Base-by-base conservation (phyloP, 1,140 invertebrate species). In the Tetragnatha versicolor region DNA sequence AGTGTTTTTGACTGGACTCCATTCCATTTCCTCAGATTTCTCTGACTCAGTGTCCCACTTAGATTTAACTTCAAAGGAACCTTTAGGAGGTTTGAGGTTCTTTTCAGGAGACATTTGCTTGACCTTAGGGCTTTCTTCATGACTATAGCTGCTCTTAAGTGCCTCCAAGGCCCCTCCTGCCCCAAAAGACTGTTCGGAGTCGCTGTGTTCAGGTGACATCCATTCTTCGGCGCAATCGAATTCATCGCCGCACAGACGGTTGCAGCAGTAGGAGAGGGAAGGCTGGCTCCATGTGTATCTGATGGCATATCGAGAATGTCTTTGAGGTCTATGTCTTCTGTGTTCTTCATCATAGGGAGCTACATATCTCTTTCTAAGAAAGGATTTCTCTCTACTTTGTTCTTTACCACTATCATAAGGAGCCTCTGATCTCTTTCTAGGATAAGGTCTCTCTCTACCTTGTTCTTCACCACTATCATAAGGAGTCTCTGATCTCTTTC, bases 21-120 rank as follows among this genome's bases (percentile, higher is more conserved):
- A 77, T 33, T 77, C 35, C 51, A 53, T 79, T 27, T 66, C 60
- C 25, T 65, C 47, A 45, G 35, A 39, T 2, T 31, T 53, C 45
- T 79, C 80, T 33, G 77, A 81, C 55, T 81, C 80, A 45, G 80
- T 73, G 17, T 81, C 80, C 80, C 80, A 81, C n/a, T 81, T 79
- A 22, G 61, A 81, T 39, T 79, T 81, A 9, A 81, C 31, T 66
- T 66, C 14, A 42, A 9, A 45, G 75, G 66, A n/a, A n/a, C n/a
- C n/a, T n/a, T n/a, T n/a, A n/a, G n/a, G n/a, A n/a, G n/a, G n/a
- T n/a, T n/a, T n/a, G n/a, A n/a, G n/a, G n/a, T n/a, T n/a, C n/a
- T n/a, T n/a, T n/a, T n/a, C n/a, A n/a, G n/a, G n/a, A n/a, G n/a
- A n/a, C 10, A 31, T 4, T 27, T 22, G 22, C 39, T 72, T 63